Base-by-base conservation (phyloP, 2,113 vertebrate genomes). In the Nibea albiflora region DNA sequence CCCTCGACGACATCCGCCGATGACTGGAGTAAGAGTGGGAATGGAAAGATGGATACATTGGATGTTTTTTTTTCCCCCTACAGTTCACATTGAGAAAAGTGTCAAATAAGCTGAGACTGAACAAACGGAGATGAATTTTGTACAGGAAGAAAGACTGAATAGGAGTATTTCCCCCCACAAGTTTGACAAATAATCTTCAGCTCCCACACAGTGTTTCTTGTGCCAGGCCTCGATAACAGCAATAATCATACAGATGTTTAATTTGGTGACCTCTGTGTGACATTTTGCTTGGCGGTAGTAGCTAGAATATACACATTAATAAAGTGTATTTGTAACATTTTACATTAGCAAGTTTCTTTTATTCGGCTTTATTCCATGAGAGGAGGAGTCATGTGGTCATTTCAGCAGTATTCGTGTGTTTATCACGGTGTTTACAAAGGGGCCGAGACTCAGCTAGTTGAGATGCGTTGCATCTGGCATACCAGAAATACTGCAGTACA, bases 1-100 rank as follows among this genome's bases (percentile, higher is more conserved):
- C 65, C 3, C 81, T 94, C 17, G 90, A 91, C 1, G 89, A 94
- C 70, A 92, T 94, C 81, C 81, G 81, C 15, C 63, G 92, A 72
- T 94, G 78, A 90, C 72, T 64, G 65, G 3, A 42, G 14, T 14
- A 53, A 86, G 28, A 80, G 61, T 17, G 17, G 58, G 42, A 47
- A 20, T 3, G 2, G 12, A 65, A 52, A 64, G 14, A 3, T 70
- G n/a, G 15, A 26, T 1, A 47, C 4, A 3, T 7, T 35, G 44
- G 11, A 65, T 12, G 22, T 35, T 68, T 47, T 50, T 65, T 60
- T 31, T 35, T 10, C 22, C 4, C 11, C 12, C 31, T 20, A 15
- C 65, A 73, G 20, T 24, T 75, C 28, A 53, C 12, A 24, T 11
- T 53, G 35, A 71, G 35, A 50, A 22, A 80, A 44, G 10, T 44